Evolutionary conservation across 2,888 invertebrate genomes (phyloP), one percentile per base, ranked within the genome.

Genomic region (Erannis defoliaria): DNA sequence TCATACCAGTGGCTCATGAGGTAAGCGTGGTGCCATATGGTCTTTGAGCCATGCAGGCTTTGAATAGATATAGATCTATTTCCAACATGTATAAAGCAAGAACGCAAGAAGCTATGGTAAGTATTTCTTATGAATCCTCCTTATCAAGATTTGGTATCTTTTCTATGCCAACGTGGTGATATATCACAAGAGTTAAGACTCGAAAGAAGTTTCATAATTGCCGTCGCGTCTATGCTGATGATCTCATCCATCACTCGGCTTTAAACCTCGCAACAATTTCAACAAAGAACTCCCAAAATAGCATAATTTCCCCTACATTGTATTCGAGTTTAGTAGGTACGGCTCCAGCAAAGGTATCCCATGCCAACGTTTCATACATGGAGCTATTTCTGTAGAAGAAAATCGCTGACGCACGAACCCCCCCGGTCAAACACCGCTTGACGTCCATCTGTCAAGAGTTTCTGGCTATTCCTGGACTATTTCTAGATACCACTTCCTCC

Each of bases 261-360:
- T 5, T 29, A 40, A 50, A 43, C 56, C 56, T 61, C 38, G 48
- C 57, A 62, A 49, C 62, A 38, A 33, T 16, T 45, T 5, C 16
- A 35, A 62, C 62, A 58, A 58, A 63, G 63, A 63, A 21, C 31
- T 35, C 45, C 58, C 23, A 14, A 59, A 63, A 63, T 63, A 63
- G 63, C 50, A 55, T 43, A 63, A 63, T 69, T 68, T 67, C 68
- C 58, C 70, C 68, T 65, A 70, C 68, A 58, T 48, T 58, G 70
- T 61, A 55, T 57, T 54, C 49, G 45, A 62, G 61, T 50, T 57
- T 55, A 62, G 55, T 84, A 81, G 79, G 75, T 70, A 71, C 66
- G 79, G 80, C 88, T 89, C 89, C 89, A 84, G 88, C 86, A 72
- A 82, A 80, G 88, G 81, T 72, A 73, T 75, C 67, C 77, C 78